phyloP scores from a whole-genome alignment of 2,797 vertebrate genomes.

The Sebastes variabilis region DNA sequence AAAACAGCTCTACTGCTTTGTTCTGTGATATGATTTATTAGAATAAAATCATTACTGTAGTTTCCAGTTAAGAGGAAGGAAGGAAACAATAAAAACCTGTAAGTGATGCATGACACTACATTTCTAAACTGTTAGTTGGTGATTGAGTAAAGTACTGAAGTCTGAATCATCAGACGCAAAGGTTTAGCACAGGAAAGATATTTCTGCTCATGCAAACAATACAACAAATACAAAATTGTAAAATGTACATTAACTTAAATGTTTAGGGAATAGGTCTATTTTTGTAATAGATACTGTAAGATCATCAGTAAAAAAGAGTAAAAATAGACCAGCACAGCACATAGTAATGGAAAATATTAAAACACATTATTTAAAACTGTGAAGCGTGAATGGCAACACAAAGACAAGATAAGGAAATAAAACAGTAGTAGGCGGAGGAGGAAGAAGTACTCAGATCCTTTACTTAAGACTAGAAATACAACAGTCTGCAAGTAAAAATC shows the following conservation, averaged over 20 bases:
- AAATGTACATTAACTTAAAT: no score
- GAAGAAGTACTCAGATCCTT: neutral
- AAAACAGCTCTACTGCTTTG: neutral
- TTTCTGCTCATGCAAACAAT: neutral
- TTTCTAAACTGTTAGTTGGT: neutral
- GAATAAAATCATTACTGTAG: neutral
- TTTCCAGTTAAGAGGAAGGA: neutral
- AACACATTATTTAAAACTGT: neutral
- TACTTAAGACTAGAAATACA: no score
- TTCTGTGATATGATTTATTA: neutral
- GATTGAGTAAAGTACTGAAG: neutral
- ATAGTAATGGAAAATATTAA: neutral
- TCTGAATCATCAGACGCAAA: neutral
- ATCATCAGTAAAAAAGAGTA: neutral
- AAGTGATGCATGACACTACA: conserved; percentile 30
- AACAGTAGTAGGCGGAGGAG: no score
- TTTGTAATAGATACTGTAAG: neutral
- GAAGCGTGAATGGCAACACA: neutral
- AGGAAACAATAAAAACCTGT: neutral
- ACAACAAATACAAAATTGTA: neutral
- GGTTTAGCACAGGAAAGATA: neutral
- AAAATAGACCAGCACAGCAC: neutral
- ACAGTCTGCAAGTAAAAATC: no score
- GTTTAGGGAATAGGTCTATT: neutral
- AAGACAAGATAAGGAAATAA: neutral